Conservation (phyloP, 2,888 invertebrate species). For the Nemoura dubitans region DNA sequence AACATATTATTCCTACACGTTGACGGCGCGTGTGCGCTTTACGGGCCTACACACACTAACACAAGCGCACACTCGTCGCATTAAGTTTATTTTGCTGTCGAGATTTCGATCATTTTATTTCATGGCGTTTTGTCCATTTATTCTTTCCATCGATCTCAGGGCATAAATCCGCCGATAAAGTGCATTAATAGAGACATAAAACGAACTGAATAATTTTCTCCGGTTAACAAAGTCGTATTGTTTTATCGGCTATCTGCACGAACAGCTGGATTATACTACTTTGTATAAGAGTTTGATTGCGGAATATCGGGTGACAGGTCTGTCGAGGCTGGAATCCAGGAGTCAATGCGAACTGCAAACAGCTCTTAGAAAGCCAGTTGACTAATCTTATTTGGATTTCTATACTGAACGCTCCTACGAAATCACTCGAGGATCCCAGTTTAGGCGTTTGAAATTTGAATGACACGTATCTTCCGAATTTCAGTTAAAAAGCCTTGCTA, state of each 20-base stretch:
- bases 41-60: not conserved
- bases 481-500: too few species aligned
- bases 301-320: too few species aligned
- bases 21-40: not conserved
- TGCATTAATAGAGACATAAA: conserved; percentile 5
- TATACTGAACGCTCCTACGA: too few species aligned
- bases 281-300: not conserved
- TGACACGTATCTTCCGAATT: too few species aligned
- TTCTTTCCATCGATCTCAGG: not conserved
- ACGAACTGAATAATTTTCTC: not conserved
- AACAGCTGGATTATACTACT: not conserved
- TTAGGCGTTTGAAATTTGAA: too few species aligned
- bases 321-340: too few species aligned
- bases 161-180: not conserved
- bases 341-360: too few species aligned
- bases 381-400: too few species aligned
- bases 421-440: too few species aligned
- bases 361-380: too few species aligned
- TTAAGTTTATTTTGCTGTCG: not conserved
- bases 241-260: not conserved
- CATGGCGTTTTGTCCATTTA: not conserved
- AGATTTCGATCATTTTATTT: not conserved
- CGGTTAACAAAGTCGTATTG: not conserved
- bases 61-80: too few species aligned
- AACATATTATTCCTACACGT: not conserved